Evolutionary conservation across 1,140 invertebrate genomes (phyloP), one percentile per base, ranked within the genome.

Genomic region (Heliconius congener): DNA sequence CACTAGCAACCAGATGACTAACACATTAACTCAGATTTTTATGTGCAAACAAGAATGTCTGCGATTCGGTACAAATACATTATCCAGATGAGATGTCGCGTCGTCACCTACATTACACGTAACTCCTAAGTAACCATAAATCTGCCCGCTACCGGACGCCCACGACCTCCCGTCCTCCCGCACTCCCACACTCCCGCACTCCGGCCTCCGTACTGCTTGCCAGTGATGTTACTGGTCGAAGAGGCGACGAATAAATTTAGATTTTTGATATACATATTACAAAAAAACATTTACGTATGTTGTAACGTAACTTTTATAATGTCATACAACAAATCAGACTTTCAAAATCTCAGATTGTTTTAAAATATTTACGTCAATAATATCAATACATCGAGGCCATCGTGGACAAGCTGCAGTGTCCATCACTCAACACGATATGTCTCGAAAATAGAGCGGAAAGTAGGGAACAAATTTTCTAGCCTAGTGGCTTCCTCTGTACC

Each of bases 41-140:
- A 60, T 9, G 55, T 23, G 1, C 1, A 27, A 9, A 60, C 55
- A n/a, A 60, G 55, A 60, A 60, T 60, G n/a, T 19, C 55, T 23
- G 3, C 55, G n/a, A 60, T 60, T 60, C 55, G 55, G 55, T 23
- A 57, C 27, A 66, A 30, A 66, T 66, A 66, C 60, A 66, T 66
- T 30, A 27, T 11, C 60, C 60, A 66, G 60, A 66, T 30, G 60
- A 66, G 60, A 13, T n/a, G 60, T 27, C 11, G 3, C 60, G 23
- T 27, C 60, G 3, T 66, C 57, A 23, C 23, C n/a, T 16, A 66
- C 60, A 5, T 0, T 16, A 16, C 42, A 46, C 60, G 60, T 30
- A 11, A 16, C 23, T 30, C 23, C 23, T 16, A 27, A 27, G 60
- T 66, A 30, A 16, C 60, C 1, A 66, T 66, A 66, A 66, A 66